Evolutionary conservation across 2,888 invertebrate genomes (phyloP), one percentile per base, ranked within the genome.

Genomic region (Synanthedon vespiformis): DNA sequence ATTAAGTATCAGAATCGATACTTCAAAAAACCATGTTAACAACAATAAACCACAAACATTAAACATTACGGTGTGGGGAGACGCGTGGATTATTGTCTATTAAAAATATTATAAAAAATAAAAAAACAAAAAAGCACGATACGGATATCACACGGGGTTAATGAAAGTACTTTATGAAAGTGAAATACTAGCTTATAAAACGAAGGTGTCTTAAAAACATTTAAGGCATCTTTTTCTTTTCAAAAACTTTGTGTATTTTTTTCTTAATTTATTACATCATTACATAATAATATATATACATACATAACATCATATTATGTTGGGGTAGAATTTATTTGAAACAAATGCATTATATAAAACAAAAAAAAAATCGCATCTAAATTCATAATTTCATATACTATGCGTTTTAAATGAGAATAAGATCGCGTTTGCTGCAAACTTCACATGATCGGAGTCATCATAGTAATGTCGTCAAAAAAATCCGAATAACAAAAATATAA

Each of bases 201-300:
- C 71, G 72, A 73, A 57, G 67, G 71, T 73, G 70, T 79, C 78
- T 77, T 80, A 80, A 77, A 48, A 81, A 79, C 70, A 67, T 80
- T 81, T 83, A 83, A 82, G 81, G 83, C 82, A 80, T 77, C 73
- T 72, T 80, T 80, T 82, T 79, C 72, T 81, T 80, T 82, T 79
- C 80, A 84, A 83, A 85, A 83, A 82, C 82, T 84, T 83, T 72
- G 80, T 78, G 82, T 80, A 78, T 80, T 82, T 71, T 56, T 79
- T 78, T 82, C 81, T 80, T 81, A 83, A 81, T 84, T 82, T 82
- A 85, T 83, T 83, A 84, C 77, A 81, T 80, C 82, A 85, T 83
- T 83, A 84, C 77, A 81, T 80, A 80, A 34, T 80, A 80, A 34
- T 6, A 14, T 48, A 81, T 83, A 84, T 83, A 83, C 84, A 85